Conservation (phyloP, 2,797 vertebrate species). For the Propithecus perrieri region DNA sequence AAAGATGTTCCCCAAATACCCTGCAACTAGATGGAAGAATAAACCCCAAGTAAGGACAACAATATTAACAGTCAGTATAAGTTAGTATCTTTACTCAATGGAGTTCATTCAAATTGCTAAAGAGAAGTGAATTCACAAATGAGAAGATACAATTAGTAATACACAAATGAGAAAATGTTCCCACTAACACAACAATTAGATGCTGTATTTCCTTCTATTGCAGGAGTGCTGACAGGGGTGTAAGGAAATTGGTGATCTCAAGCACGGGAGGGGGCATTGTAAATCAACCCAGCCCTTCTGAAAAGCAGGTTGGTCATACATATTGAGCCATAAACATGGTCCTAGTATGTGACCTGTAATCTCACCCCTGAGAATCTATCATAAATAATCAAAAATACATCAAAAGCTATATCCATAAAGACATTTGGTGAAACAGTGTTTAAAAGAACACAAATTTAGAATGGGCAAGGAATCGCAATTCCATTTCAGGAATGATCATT, state of each 20-base stretch:
- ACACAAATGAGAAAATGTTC: background rate
- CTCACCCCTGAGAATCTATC: background rate
- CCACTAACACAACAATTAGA: background rate
- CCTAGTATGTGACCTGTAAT: background rate
- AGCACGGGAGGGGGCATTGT: background rate
- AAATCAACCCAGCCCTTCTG: background rate
- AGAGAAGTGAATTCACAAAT: constrained; percentile 5
- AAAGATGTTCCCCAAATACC: background rate
- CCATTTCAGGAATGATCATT: background rate
- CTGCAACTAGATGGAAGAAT: background rate
- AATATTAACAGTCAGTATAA: background rate
- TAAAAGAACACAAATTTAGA: constrained; percentile 20
- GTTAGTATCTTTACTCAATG: background rate
- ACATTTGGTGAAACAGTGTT: background rate
- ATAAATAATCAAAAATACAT: constrained; percentile 33
- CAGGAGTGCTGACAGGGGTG: background rate
- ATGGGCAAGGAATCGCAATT: background rate
- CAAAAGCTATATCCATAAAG: background rate
- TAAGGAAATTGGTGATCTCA: background rate
- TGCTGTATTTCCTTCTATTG: background rate
- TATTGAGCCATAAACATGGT: background rate
- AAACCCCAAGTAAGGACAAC: background rate
- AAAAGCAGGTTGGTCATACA: background rate
- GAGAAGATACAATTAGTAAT: background rate
- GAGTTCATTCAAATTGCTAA: background rate